Percentiles rank a stretch among this genome's conserved stretches.
Evolutionary conservation across 2,113 vertebrate species (phyloP).

Genomic region (Dicerorhinus sumatrensis): DNA sequence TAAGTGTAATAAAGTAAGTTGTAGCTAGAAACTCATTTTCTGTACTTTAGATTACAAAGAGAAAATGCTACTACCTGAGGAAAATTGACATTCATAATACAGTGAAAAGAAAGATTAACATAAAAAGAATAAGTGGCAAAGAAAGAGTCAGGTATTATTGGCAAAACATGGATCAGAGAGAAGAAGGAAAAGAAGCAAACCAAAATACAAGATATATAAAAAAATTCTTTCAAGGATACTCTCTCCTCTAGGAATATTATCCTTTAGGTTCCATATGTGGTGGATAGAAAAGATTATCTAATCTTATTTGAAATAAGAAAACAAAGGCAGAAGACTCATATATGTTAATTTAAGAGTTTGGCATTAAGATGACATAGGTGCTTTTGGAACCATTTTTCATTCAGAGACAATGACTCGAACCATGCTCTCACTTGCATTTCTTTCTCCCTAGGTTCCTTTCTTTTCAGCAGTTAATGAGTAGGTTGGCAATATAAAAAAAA

Average conservation of each 20-base stretch:
- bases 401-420: not conserved
- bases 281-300: not conserved
- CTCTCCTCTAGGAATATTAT: not conserved
- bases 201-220: not conserved
- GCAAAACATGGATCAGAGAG: not conserved
- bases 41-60: not conserved
- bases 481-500: not conserved
- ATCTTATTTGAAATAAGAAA: slow-evolving; percentile 14
- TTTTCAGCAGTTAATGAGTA: slow-evolving; percentile 58
- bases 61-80: not conserved
- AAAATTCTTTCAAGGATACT: not conserved
- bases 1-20: not conserved
- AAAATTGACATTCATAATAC: not conserved
- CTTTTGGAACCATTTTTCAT: not conserved
- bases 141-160: not conserved
- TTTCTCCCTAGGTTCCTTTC: slow-evolving; percentile 42
- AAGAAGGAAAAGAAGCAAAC: not conserved
- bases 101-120: not conserved
- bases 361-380: not conserved
- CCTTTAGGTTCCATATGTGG: not conserved
- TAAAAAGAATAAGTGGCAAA: not conserved
- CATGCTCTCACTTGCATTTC: not conserved
- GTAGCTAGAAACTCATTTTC: not conserved
- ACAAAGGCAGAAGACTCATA: not conserved
- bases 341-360: not conserved